These are phyloP conservation scores for Sesamia inferens DNA, from an alignment of 2,888 invertebrate genomes.

Conservation along the genomic window DNA sequence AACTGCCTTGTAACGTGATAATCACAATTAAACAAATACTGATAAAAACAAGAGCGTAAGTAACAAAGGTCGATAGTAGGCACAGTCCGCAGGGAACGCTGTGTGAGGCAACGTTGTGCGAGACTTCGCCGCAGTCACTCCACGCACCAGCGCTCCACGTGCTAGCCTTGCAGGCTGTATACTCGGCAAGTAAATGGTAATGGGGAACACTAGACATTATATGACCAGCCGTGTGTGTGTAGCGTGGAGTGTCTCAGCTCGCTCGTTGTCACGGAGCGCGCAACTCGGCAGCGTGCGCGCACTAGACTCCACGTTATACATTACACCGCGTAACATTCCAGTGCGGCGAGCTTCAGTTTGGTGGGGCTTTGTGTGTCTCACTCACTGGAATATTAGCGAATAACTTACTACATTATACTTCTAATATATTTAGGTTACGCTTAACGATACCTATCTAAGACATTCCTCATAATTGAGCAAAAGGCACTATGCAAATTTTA, in stretches of 20 bases:
- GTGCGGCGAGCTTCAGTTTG: slow-evolving; percentile 57
- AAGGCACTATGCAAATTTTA: slow-evolving; percentile 87
- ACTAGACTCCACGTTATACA: slow-evolving; percentile 39
- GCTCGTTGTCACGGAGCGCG: slow-evolving; percentile 66
- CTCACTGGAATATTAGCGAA: slow-evolving; percentile 67
- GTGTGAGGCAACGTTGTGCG: slow-evolving; percentile 88
- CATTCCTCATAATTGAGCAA: slow-evolving; percentile 85
- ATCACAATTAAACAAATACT: slow-evolving; percentile 88
- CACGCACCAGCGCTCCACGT: slow-evolving; percentile 53
- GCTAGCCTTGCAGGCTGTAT: neutral
- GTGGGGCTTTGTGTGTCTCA: slow-evolving; percentile 61
- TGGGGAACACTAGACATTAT: slow-evolving; percentile 40
- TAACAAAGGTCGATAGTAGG: slow-evolving; percentile 61
- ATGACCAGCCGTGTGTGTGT: neutral
- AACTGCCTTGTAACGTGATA: slow-evolving; percentile 86
- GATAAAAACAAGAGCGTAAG: slow-evolving; percentile 82
- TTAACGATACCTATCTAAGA: slow-evolving; percentile 77
- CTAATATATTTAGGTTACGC: slow-evolving; percentile 75
- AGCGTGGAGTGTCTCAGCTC: slow-evolving; percentile 69
- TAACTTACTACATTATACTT: slow-evolving; percentile 72
- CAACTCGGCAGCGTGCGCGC: slow-evolving; percentile 29
- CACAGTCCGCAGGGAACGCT: slow-evolving; percentile 78
- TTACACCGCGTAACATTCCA: slow-evolving; percentile 62
- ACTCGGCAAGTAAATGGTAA: slow-evolving; percentile 44
- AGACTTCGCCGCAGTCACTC: slow-evolving; percentile 70